A percentile compares a stretch with the other conserved stretches of the same genome.
These are phyloP conservation scores for Cephus sareptanus DNA, from an alignment of 2,888 invertebrate genomes.

Conservation along the genomic window DNA sequence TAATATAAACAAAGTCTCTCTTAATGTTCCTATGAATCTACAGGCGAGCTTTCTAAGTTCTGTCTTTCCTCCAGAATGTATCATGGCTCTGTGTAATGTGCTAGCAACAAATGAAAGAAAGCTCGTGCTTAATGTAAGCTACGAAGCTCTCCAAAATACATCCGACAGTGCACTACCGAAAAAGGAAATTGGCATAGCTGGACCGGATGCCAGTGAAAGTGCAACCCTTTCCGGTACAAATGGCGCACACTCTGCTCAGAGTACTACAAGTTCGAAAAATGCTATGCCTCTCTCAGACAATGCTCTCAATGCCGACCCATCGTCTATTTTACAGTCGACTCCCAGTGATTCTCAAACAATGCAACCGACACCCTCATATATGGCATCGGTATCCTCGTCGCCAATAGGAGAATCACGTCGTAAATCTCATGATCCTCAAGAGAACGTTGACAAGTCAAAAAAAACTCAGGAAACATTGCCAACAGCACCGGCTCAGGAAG, in stretches of 20 bases:
- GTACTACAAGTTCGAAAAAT: neutral
- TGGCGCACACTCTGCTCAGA: neutral
- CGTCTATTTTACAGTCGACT: neutral
- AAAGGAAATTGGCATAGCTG: constrained; percentile 16
- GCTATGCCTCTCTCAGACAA: neutral
- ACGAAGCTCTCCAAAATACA: constrained; percentile 60
- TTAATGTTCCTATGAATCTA: constrained; percentile 2
- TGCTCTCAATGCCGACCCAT: neutral
- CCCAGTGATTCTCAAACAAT: neutral
- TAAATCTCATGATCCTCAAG: neutral
- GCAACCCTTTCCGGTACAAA: neutral
- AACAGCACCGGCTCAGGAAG: constrained; percentile 47
- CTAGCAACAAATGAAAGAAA: constrained; percentile 76
- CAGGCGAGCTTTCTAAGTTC: constrained; percentile 71
- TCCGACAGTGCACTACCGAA: constrained; percentile 22
- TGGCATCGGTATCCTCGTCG: neutral
- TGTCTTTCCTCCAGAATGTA: constrained; percentile 75
- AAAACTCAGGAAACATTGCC: constrained; percentile 1
- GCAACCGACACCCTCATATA: neutral
- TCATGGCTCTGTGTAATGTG: constrained; percentile 83
- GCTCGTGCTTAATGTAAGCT: constrained; percentile 75
- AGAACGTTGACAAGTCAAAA: neutral
- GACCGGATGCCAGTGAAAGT: constrained; percentile 1
- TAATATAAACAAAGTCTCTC: neutral
- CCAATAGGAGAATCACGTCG: neutral